Conservation (phyloP, 1,140 invertebrate species). For the Drosophila teissieri region DNA sequence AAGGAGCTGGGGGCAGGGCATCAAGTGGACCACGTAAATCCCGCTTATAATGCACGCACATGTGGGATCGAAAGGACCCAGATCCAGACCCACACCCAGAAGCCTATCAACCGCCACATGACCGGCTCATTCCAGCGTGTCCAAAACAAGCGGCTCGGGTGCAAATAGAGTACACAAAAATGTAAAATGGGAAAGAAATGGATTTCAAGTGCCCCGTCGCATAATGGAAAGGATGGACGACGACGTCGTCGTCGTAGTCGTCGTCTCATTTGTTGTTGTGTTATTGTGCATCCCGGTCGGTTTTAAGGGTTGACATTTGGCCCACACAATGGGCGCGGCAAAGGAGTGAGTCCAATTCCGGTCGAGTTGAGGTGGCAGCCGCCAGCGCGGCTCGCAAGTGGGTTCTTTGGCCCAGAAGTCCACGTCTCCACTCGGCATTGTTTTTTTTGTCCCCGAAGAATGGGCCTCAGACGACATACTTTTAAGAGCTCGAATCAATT, state of each 20-base stretch:
- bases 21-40: constrained; percentile 77
- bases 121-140: constrained; percentile 25
- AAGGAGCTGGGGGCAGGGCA: constrained; percentile 29
- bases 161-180: constrained; percentile 48
- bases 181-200: constrained; percentile 69
- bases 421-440: constrained; percentile 41
- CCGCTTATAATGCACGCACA: constrained; percentile 79
- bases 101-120: constrained; percentile 51
- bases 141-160: constrained; percentile 46
- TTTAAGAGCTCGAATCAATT: constrained; percentile 77
- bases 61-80: constrained; percentile 49
- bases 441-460: constrained; percentile 29
- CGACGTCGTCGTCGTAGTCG: constrained; percentile 44
- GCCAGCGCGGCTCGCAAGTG: constrained; percentile 63
- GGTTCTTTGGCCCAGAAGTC: constrained; percentile 48
- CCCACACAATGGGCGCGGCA: constrained; percentile 46
- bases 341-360: constrained; percentile 45
- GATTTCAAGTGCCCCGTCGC: constrained; percentile 69
- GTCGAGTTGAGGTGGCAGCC: constrained; percentile 68
- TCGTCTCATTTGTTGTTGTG: constrained; percentile 44
- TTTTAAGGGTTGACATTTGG: constrained; percentile 77
- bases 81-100: constrained; percentile 4
- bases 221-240: constrained; percentile 75
- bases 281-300: constrained; percentile 49
- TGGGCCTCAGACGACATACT: constrained; percentile 66